Evolutionary conservation across 2,888 invertebrate genomes (phyloP).

Genomic region (Baccha elongata): DNA sequence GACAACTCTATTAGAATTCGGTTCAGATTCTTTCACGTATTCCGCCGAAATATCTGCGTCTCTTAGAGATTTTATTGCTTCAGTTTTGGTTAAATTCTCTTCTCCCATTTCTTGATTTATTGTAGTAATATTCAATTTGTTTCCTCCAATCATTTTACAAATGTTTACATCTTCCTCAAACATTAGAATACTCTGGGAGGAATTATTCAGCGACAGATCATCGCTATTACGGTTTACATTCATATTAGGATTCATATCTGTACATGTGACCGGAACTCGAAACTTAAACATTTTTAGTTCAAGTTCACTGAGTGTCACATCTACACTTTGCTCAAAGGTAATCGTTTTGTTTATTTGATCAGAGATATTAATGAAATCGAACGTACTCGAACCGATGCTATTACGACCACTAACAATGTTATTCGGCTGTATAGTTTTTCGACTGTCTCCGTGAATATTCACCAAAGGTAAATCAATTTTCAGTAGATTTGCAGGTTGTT

Average conservation of each 20-base stretch:
- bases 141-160: conserved; percentile 33
- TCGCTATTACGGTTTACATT: conserved; percentile 1
- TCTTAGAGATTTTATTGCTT: too few species aligned
- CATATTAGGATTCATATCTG: conserved; percentile 33
- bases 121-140: too few species aligned
- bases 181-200: conserved; percentile 48
- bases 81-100: too few species aligned
- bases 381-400: conserved; percentile 49
- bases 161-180: conserved; percentile 43
- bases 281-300: conserved; percentile 61
- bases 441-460: neutral
- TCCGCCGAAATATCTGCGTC: too few species aligned
- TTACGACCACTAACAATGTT: neutral
- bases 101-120: too few species aligned
- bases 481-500: neutral
- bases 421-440: neutral
- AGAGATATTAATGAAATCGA: conserved; percentile 62
- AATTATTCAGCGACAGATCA: conserved; percentile 32
- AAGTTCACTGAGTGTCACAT: conserved; percentile 51
- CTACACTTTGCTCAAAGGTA: conserved; percentile 53
- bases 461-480: conserved; percentile 7
- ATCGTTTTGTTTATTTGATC: conserved; percentile 37
- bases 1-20: too few species aligned
- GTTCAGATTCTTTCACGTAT: too few species aligned
- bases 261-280: conserved; percentile 30